phyloP scores from a whole-genome alignment of 2,797 vertebrate species.

The Pangasius mekongensis region DNA sequence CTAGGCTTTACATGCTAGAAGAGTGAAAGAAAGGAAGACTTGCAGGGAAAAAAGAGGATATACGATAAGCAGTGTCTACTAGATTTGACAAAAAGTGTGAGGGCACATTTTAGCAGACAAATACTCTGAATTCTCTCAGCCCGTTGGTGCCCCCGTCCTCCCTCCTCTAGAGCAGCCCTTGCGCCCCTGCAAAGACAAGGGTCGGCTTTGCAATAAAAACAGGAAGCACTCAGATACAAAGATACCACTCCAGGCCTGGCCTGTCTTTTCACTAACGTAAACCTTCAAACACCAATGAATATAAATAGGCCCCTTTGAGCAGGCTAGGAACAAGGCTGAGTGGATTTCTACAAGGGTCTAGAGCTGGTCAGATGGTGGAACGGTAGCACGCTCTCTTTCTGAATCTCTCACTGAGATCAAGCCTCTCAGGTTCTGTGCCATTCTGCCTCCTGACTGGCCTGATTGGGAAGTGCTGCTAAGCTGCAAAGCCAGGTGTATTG shows the following conservation, averaged over 20 bases:
- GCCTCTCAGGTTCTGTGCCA: slow-evolving; percentile 74
- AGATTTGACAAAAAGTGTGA: slow-evolving; percentile 53
- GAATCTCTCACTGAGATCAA: slow-evolving; percentile 66
- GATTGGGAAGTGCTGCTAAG: slow-evolving; percentile 80
- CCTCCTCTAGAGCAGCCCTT: slow-evolving; percentile 80
- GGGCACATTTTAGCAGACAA: slow-evolving; percentile 75
- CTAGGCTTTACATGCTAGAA: slow-evolving; percentile 78
- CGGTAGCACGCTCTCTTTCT: slow-evolving; percentile 54
- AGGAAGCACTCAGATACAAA: slow-evolving; percentile 91
- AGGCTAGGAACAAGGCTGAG: slow-evolving; percentile 47
- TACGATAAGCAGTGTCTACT: slow-evolving; percentile 33
- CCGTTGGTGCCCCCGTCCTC: slow-evolving; percentile 81
- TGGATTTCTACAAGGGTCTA: slow-evolving; percentile 45
- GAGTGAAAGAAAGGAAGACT: slow-evolving; percentile 23
- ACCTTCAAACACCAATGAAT: slow-evolving; percentile 76
- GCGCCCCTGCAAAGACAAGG: slow-evolving; percentile 88
- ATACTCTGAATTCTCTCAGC: slow-evolving; percentile 83
- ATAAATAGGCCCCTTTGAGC: slow-evolving; percentile 75
- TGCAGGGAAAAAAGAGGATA: neutral
- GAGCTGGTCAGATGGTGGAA: slow-evolving; percentile 69
- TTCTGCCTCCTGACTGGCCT: slow-evolving; percentile 72
- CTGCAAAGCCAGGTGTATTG: slow-evolving; percentile 83
- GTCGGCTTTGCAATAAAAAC: slow-evolving; percentile 88
- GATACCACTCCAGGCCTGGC: slow-evolving; percentile 77
- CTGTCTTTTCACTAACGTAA: slow-evolving; percentile 78